A percentile compares a stretch with the other conserved stretches of the same genome.
Evolutionary conservation across 2,113 vertebrate genomes (phyloP).

Genomic region (Siphamia tubifer): DNA sequence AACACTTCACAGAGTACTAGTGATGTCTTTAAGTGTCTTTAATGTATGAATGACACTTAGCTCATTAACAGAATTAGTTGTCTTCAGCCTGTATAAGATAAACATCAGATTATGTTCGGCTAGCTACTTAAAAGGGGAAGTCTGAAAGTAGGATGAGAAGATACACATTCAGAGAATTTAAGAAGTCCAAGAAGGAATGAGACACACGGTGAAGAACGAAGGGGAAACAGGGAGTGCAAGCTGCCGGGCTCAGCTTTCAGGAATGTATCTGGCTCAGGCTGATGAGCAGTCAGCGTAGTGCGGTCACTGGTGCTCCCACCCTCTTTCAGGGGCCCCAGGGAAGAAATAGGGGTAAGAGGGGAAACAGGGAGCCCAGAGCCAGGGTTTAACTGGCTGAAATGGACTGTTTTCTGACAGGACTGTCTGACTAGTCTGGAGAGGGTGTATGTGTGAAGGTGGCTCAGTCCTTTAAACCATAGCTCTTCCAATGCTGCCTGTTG

Average conservation of each 20-base stretch:
- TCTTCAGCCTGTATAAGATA: neutral
- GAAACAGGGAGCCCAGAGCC: constrained; percentile 56
- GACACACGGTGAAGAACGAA: constrained; percentile 46
- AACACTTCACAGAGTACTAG: constrained; percentile 16
- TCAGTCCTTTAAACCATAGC: neutral
- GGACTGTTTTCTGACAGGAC: constrained; percentile 26
- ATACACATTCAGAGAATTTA: neutral
- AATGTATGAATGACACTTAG: neutral
- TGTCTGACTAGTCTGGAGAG: neutral
- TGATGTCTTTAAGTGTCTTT: constrained; percentile 3
- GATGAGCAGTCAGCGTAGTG: constrained; percentile 71
- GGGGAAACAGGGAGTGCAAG: constrained; percentile 57
- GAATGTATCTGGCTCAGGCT: constrained; percentile 78
- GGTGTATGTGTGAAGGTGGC: constrained; percentile 20
- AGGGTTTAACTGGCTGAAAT: constrained; percentile 29
- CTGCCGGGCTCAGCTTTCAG: constrained; percentile 76
- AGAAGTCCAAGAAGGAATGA: constrained; percentile 35
- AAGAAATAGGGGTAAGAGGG: constrained; percentile 60
- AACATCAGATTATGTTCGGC: neutral
- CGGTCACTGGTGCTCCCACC: constrained; percentile 72
- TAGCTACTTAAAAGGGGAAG: neutral
- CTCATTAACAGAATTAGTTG: constrained; percentile 13
- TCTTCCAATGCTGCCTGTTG: constrained; percentile 17
- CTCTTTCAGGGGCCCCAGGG: constrained; percentile 71
- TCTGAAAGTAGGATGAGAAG: neutral